These are phyloP conservation scores for Lysiphlebus fabarum DNA, from an alignment of 1,140 invertebrate species.

Conservation along the genomic window DNA sequence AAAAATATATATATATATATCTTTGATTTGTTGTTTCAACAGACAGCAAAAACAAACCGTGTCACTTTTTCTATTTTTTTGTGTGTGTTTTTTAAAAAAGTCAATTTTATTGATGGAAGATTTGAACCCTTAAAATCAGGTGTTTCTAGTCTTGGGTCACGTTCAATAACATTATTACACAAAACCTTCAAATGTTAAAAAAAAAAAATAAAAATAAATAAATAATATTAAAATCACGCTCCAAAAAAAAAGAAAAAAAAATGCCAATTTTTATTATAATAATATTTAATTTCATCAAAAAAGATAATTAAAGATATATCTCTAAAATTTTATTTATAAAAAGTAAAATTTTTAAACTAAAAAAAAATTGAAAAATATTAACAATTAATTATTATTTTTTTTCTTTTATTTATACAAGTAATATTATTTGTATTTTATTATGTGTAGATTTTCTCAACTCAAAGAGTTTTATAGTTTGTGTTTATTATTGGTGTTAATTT, in stretches of 20 bases:
- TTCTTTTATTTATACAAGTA: no score
- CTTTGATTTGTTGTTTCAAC: constrained; percentile 40
- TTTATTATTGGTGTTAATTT: constrained; percentile 40
- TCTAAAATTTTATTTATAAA: neutral
- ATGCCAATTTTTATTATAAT: constrained; percentile 2
- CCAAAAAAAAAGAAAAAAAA: no score
- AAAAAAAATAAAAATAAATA: constrained; percentile 10
- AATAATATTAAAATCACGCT: neutral
- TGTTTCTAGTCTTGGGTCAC: constrained; percentile 35
- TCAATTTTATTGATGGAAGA: constrained; percentile 34
- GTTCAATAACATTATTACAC: constrained; percentile 36
- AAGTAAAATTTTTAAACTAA: neutral
- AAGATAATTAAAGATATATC: no score
- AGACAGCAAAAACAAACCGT: constrained; percentile 40
- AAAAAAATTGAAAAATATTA: no score
- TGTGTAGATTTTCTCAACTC: constrained; percentile 11
- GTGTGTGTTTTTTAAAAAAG: constrained; percentile 24
- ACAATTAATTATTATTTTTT: no score
- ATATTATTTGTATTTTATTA: no score
- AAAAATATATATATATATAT: neutral
- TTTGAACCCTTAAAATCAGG: constrained; percentile 33
- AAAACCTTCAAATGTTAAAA: constrained; percentile 11
- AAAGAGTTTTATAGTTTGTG: constrained; percentile 26
- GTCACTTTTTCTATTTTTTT: constrained; percentile 8
- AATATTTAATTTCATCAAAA: constrained; percentile 5